phyloP scores from a whole-genome alignment of 2,888 invertebrate species.

The Ditylenchus weischeri region DNA sequence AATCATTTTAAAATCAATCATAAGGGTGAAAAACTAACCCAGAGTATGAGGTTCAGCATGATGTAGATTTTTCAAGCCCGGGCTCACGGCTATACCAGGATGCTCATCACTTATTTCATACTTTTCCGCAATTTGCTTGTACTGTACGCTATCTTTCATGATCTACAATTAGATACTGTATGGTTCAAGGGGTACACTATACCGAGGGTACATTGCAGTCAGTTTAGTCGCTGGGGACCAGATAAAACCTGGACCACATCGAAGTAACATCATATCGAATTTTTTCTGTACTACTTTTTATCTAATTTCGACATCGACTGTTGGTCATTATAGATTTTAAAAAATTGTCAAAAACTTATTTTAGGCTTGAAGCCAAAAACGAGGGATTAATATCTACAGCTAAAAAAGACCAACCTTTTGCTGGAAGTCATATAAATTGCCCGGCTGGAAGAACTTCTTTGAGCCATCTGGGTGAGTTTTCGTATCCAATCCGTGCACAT shows the following conservation, averaged over 20 bases:
- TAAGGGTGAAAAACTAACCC: not conserved
- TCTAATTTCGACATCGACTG: too few species aligned
- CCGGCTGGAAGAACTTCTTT: slow-evolving; percentile 49
- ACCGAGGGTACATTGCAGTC: too few species aligned
- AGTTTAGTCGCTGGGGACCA: too few species aligned
- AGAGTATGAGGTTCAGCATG: slow-evolving; percentile 41
- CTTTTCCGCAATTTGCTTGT: slow-evolving; percentile 51
- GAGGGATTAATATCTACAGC: too few species aligned
- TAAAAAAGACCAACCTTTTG: slow-evolving; percentile 37
- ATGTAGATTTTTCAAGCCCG: slow-evolving; percentile 40
- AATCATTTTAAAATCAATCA: too few species aligned
- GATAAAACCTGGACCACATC: too few species aligned
- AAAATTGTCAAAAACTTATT: too few species aligned
- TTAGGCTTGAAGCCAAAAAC: too few species aligned
- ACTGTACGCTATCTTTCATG: slow-evolving; percentile 46
- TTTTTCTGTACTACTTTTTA: too few species aligned
- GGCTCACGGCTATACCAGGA: slow-evolving; percentile 52
- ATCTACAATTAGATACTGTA: slow-evolving; percentile 26
- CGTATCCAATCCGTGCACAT: slow-evolving; percentile 51
- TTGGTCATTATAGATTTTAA: too few species aligned
- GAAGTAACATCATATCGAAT: too few species aligned
- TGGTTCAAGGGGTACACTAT: too few species aligned
- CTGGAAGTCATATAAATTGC: slow-evolving; percentile 47
- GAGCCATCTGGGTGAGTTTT: slow-evolving; percentile 41
- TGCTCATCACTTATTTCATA: slow-evolving; percentile 52